These are phyloP conservation scores for Delphinus delphis DNA, from an alignment of 2,113 vertebrate genomes.

Conservation along the genomic window DNA sequence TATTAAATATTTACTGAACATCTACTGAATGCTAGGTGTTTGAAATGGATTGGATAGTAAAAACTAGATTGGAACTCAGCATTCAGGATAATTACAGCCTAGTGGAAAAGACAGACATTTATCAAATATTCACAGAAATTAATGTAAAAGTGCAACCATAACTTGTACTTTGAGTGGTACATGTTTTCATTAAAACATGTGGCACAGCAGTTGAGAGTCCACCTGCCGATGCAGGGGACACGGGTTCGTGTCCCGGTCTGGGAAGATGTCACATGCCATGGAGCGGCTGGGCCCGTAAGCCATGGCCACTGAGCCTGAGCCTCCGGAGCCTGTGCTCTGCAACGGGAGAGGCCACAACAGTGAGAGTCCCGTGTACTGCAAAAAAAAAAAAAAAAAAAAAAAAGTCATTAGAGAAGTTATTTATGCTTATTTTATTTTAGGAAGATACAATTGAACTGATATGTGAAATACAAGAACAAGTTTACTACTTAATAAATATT, in stretches of 20 bases:
- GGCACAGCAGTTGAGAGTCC: no score
- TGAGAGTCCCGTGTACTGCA: no score
- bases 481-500: background rate
- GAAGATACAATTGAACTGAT: background rate
- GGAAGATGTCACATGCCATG: no score
- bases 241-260: fast-evolving
- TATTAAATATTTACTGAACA: background rate
- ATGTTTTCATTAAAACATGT: background rate
- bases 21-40: background rate
- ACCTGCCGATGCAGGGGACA: no score
- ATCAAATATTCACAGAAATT: background rate
- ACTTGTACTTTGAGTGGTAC: background rate
- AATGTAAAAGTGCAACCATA: background rate
- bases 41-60: background rate
- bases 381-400: no score
- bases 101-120: background rate
- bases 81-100: background rate
- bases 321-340: no score
- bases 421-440: background rate
- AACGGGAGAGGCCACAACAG: no score
- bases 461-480: background rate
- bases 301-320: no score
- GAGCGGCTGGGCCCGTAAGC: no score
- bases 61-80: background rate
- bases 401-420: background rate